A percentile compares a stretch with the other conserved stretches of the same genome.
Evolutionary conservation across 2,888 invertebrate species (phyloP).

Genomic region (Drosophila quinaria): DNA sequence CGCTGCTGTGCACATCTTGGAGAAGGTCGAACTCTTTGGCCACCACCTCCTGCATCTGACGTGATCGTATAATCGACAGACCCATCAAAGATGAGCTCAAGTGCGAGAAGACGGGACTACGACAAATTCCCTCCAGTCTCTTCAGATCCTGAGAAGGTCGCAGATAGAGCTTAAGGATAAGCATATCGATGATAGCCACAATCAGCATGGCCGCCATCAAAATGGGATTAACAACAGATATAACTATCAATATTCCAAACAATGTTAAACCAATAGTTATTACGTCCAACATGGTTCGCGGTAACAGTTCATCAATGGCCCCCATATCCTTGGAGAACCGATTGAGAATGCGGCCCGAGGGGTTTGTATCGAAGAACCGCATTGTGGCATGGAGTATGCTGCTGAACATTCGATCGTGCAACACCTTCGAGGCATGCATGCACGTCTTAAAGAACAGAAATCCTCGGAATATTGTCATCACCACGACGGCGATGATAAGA

Average conservation of each 20-base stretch:
- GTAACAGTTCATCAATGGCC: conserved; percentile 88
- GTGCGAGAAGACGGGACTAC: conserved; percentile 97
- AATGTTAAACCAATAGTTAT: conserved; percentile 87
- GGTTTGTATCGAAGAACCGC: conserved; percentile 94
- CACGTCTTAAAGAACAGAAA: conserved; percentile 91
- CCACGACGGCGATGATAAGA: conserved; percentile 83
- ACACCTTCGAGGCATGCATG: conserved; percentile 90
- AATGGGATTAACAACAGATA: conserved; percentile 90
- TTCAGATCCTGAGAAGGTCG: conserved; percentile 91
- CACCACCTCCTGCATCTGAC: conserved; percentile 90
- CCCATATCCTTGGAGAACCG: conserved; percentile 92
- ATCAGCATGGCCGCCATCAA: conserved; percentile 89
- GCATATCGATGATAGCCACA: conserved; percentile 88
- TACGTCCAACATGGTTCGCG: conserved; percentile 87
- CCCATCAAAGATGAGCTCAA: conserved; percentile 95
- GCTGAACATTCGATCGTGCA: conserved; percentile 95
- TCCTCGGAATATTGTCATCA: conserved; percentile 87
- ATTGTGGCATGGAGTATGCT: conserved; percentile 92
- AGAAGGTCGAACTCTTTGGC: conserved; percentile 91
- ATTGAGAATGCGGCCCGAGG: conserved; percentile 91
- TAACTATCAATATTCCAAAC: conserved; percentile 91
- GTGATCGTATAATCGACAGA: conserved; percentile 94
- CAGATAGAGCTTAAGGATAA: conserved; percentile 89
- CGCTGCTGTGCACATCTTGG: conserved; percentile 87
- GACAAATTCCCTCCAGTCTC: conserved; percentile 90